Evolutionary conservation across 2,888 invertebrate genomes (phyloP).

Genomic region (Protophormia terraenovae): DNA sequence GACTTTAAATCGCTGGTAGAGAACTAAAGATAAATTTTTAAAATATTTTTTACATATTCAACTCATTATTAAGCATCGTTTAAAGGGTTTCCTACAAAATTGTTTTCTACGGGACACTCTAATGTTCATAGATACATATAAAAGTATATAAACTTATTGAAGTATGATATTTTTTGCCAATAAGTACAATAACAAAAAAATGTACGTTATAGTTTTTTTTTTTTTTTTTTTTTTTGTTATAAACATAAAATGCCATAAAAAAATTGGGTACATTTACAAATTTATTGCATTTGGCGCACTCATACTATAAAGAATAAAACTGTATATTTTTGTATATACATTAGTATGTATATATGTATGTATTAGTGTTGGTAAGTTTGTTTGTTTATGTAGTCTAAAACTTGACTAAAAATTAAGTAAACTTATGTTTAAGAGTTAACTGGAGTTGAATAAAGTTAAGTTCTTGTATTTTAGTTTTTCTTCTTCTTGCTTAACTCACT

Average conservation of each 20-base stretch:
- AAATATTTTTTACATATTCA: no score
- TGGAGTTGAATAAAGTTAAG: slow-evolving; percentile 52
- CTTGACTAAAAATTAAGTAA: slow-evolving; percentile 52
- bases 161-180: slow-evolving; percentile 7
- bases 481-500: slow-evolving; percentile 25
- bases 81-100: no score
- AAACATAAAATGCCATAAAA: slow-evolving; percentile 42
- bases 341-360: neutral
- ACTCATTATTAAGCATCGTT: no score
- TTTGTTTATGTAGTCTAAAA: slow-evolving; percentile 27
- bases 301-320: neutral
- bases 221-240: slow-evolving; percentile 1
- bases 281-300: slow-evolving; percentile 55
- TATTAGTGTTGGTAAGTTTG: slow-evolving; percentile 2
- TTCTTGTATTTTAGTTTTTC: slow-evolving; percentile 18
- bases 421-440: slow-evolving; percentile 58
- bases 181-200: slow-evolving; percentile 13
- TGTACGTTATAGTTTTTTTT: no score
- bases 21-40: no score
- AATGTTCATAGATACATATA: no score
- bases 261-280: slow-evolving; percentile 45
- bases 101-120: no score
- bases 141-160: neutral
- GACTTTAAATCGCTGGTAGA: no score
- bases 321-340: neutral